Percentiles rank a stretch among this genome's conserved stretches.
phyloP scores from a whole-genome alignment of 2,113 vertebrate genomes.

The Anthoscopus minutus region DNA sequence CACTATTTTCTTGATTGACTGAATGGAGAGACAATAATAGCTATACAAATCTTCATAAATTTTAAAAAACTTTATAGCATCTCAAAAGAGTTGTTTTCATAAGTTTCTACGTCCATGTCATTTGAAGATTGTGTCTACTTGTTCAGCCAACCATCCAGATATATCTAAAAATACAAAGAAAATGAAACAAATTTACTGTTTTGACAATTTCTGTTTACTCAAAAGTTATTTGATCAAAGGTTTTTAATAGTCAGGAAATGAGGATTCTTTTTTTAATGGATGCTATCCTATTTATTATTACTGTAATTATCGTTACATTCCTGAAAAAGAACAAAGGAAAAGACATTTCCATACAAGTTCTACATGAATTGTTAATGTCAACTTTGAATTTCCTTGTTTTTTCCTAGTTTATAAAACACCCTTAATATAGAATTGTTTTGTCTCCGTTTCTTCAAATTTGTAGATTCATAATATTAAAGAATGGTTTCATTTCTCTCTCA shows the following conservation, averaged over 20 bases:
- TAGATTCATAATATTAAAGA: neutral
- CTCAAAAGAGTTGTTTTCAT: neutral
- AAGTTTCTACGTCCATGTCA: neutral
- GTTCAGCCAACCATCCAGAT: neutral
- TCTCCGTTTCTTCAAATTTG: neutral
- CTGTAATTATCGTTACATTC: neutral
- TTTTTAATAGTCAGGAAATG: neutral
- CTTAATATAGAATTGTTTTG: slow-evolving; percentile 5
- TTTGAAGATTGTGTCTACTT: neutral
- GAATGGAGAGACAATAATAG: neutral
- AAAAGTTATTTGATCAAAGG: neutral
- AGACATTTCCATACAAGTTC: neutral
- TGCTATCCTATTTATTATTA: neutral
- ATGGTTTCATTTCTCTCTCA: neutral
- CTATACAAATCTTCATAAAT: neutral
- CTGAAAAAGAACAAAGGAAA: neutral
- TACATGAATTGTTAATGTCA: neutral
- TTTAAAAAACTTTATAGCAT: neutral
- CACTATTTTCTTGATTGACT: neutral
- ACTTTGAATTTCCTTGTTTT: neutral
- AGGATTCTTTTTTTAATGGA: neutral
- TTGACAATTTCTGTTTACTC: neutral
- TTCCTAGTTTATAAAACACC: neutral
- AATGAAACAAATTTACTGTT: neutral
- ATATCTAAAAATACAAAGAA: neutral